Conservation (phyloP, 2,888 invertebrate species). For the Charanyca ferruginea region DNA sequence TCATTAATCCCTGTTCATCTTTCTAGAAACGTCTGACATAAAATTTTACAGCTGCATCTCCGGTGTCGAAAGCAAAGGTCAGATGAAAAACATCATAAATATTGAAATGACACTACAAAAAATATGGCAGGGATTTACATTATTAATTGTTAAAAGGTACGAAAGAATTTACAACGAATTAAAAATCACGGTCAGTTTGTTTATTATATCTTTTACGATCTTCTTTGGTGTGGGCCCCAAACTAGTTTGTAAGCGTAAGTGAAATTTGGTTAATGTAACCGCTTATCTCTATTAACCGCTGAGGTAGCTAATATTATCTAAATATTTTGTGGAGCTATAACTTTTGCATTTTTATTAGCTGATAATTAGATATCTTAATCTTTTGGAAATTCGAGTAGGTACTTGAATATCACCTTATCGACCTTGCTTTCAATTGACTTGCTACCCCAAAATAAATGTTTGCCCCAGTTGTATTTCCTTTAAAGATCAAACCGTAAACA, state of each 20-base stretch:
- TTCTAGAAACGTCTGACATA: slow-evolving; percentile 18
- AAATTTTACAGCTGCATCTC: slow-evolving; percentile 27
- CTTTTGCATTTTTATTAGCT: slow-evolving; percentile 66
- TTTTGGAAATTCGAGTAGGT: slow-evolving; percentile 51
- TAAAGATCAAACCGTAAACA: neutral
- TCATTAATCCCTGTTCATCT: slow-evolving; percentile 1
- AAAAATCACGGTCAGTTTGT: slow-evolving; percentile 57
- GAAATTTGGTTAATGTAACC: slow-evolving; percentile 72
- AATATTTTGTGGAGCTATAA: slow-evolving; percentile 64
- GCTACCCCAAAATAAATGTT: neutral
- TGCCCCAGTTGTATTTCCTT: neutral
- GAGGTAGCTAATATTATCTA: slow-evolving; percentile 69
- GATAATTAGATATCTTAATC: slow-evolving; percentile 74
- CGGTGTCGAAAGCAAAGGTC: slow-evolving; percentile 41
- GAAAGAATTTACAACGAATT: slow-evolving; percentile 47
- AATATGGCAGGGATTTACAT: slow-evolving; percentile 38
- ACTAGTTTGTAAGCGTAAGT: slow-evolving; percentile 64
- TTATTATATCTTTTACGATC: slow-evolving; percentile 44
- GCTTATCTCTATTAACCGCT: slow-evolving; percentile 64
- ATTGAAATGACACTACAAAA: slow-evolving; percentile 34
- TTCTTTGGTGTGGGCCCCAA: slow-evolving; percentile 19
- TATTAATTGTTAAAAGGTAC: slow-evolving; percentile 49
- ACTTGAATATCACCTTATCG: slow-evolving; percentile 33
- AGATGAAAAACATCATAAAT: slow-evolving; percentile 43
- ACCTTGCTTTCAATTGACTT: slow-evolving; percentile 2